Evolutionary conservation across 2,113 vertebrate genomes (phyloP).

Genomic region (Aptenodytes forsteri): DNA sequence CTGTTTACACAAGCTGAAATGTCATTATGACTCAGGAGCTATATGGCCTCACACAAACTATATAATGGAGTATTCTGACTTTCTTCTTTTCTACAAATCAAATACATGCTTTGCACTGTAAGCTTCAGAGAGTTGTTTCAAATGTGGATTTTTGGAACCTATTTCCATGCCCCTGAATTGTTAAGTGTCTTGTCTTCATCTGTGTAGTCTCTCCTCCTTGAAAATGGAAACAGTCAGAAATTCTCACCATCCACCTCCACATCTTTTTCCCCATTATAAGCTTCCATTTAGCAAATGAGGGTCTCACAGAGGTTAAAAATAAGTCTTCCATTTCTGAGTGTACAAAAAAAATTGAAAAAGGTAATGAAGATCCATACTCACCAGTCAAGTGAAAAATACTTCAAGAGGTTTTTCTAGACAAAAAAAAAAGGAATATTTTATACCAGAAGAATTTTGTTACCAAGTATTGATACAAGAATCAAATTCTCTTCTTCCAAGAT

Average conservation of each 20-base stretch:
- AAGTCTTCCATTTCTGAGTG: neutral
- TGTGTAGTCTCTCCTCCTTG: neutral
- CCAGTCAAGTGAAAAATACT: neutral
- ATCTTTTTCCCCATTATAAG: neutral
- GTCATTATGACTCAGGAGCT: neutral
- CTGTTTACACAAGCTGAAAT: conserved; percentile 12
- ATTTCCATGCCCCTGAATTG: neutral
- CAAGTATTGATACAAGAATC: neutral
- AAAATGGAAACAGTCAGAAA: neutral
- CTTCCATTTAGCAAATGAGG: neutral
- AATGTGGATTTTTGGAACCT: neutral
- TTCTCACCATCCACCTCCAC: neutral
- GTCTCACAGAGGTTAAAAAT: neutral
- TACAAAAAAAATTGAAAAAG: neutral
- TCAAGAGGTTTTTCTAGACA: neutral
- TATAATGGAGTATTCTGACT: neutral
- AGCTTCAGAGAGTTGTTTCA: neutral
- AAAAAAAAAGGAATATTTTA: neutral
- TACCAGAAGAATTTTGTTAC: neutral
- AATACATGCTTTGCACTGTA: neutral
- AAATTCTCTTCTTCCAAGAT: neutral
- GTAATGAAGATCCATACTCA: neutral
- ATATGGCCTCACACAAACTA: neutral
- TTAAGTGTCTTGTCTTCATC: neutral
- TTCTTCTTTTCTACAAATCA: neutral